Conservation (phyloP, 2,888 invertebrate species). For the Laothoe populi region DNA sequence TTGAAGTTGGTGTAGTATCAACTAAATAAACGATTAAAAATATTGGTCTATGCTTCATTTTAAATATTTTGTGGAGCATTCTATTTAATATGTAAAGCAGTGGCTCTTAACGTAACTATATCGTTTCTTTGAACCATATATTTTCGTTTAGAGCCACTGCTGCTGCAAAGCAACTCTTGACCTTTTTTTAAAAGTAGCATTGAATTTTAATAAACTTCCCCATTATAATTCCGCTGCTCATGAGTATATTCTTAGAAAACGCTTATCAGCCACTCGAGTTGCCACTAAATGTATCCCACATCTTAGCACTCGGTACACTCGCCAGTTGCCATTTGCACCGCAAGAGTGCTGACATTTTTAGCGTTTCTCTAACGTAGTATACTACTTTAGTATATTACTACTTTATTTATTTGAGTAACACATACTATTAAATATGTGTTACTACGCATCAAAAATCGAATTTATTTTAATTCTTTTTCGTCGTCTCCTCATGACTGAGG, state of each 20-base stretch:
- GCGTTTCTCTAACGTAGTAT: not conserved
- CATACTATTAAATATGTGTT: no score
- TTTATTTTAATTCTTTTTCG: no score
- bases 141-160: no score
- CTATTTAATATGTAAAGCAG: not conserved
- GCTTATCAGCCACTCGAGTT: constrained; percentile 11
- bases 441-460: no score
- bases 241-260: constrained; percentile 16
- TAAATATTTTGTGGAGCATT: not conserved
- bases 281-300: constrained; percentile 14
- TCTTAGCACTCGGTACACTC: constrained; percentile 17
- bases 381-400: no score
- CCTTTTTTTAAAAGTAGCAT: constrained; percentile 3
- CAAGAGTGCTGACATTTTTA: not conserved
- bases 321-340: constrained; percentile 3
- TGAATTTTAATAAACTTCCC: constrained; percentile 19
- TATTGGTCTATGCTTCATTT: not conserved
- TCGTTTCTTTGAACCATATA: no score
- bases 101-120: not conserved
- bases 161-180: not conserved
- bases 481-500: no score
- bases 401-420: no score
- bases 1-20: constrained; percentile 27
- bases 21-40: not conserved
- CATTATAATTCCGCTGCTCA: constrained; percentile 22